Conservation (phyloP, 2,888 invertebrate genomes). For the Fragum whitleyi region DNA sequence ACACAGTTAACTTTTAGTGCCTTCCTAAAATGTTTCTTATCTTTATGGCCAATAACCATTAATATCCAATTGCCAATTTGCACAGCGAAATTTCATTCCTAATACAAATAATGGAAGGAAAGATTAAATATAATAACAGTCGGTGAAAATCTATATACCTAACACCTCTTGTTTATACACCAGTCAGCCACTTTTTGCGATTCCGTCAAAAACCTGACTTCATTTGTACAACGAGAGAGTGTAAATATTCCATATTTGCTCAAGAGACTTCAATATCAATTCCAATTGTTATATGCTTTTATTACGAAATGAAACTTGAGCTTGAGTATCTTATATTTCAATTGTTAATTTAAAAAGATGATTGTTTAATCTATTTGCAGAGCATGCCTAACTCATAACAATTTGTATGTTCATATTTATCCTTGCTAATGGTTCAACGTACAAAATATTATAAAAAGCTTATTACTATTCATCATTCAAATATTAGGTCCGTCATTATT, state of each 20-base stretch:
- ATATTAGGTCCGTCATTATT: not conserved
- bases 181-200: slow-evolving; percentile 49
- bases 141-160: slow-evolving; percentile 23
- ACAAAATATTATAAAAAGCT: slow-evolving; percentile 31
- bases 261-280: slow-evolving; percentile 29
- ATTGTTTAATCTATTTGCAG: slow-evolving; percentile 18
- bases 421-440: slow-evolving; percentile 12
- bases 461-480: not conserved
- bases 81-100: slow-evolving; percentile 13
- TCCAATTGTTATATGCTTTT: slow-evolving; percentile 19
- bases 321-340: slow-evolving; percentile 24
- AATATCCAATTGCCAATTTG: slow-evolving; percentile 5
- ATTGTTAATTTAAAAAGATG: slow-evolving; percentile 7
- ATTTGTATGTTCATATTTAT: slow-evolving; percentile 18
- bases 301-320: slow-evolving; percentile 3
- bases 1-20: too few species aligned
- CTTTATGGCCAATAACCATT: slow-evolving; percentile 1
- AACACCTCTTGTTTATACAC: slow-evolving; percentile 38
- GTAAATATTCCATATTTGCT: slow-evolving; percentile 44
- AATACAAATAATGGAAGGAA: slow-evolving; percentile 29
- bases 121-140: slow-evolving; percentile 40
- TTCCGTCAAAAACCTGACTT: slow-evolving; percentile 45
- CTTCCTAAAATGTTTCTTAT: not conserved
- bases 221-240: slow-evolving; percentile 37
- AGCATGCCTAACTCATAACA: slow-evolving; percentile 8